Evolutionary conservation across 1,140 invertebrate genomes (phyloP), one percentile per base, ranked within the genome.

Genomic region (Dysdera silvatica): DNA sequence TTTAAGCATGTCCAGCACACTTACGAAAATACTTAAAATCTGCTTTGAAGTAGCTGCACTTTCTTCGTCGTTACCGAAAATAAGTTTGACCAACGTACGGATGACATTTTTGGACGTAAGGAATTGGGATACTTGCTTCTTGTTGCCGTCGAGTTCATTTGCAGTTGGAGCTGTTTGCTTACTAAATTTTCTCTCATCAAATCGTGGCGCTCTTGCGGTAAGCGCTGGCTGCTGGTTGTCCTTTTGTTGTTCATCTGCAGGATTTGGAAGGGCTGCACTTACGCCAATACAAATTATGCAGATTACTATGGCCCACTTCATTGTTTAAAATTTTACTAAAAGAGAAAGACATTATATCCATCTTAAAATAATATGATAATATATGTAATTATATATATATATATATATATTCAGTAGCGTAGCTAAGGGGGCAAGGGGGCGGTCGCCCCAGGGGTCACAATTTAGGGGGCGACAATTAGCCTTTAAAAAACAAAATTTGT

Each of bases 21-120:
- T 58, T 24, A 72, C 71, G 10, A 72, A 60, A 43, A 72, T 56
- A 51, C 65, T 67, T 1, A 72, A 41, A 4, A 72, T 70, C 56
- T 72, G 69, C 20, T 71, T 53, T 0, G 71, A 72, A 10, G 71
- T 72, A 0, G 71, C 71, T 2, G 68, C 51, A 35, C 66, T 69
- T 47, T 72, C 71, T 35, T 72, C 71, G 33, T 69, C 67, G 31
- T 58, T 66, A 16, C 71, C 71, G 51, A 72, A 72, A 16, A 72
- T 59, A 23, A 72, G 31, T 56, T 72, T 72, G 7, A 72, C 61
- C 2, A 71, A 31, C 20, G 69, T 72, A 51, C 65, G 67, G 29
- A 72, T 61, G 7, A 72, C 37, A 41, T 72, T 72, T 45, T 72
- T 71, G 3, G 71, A 65, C 29, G 65, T 69, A 12, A 72, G 37